These are phyloP conservation scores for Pseudoatta argentina DNA, from an alignment of 1,140 invertebrate genomes.

Conservation along the genomic window DNA sequence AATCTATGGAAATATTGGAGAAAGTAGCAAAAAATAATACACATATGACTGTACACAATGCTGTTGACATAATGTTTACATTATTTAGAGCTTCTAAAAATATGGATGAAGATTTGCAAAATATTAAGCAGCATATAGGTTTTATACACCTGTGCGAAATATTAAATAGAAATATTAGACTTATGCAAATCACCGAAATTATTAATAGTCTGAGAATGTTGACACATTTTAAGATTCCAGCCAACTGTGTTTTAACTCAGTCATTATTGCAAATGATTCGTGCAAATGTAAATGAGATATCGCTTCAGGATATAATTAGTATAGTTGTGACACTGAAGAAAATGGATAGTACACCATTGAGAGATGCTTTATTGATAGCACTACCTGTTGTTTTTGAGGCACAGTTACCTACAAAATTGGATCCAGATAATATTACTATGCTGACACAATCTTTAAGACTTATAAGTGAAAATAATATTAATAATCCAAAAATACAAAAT, in stretches of 20 bases:
- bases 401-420: slow-evolving; percentile 80
- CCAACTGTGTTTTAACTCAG: slow-evolving; percentile 87
- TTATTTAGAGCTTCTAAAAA: slow-evolving; percentile 5
- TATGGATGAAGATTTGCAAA: neutral
- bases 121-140: slow-evolving; percentile 60
- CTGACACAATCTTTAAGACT: slow-evolving; percentile 50
- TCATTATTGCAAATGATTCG: slow-evolving; percentile 88
- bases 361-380: slow-evolving; percentile 88
- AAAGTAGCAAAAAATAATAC: neutral
- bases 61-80: neutral
- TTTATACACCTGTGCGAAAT: slow-evolving; percentile 85
- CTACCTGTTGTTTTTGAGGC: slow-evolving; percentile 89
- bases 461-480: slow-evolving; percentile 6
- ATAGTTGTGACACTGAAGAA: slow-evolving; percentile 87
- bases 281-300: slow-evolving; percentile 71
- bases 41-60: slow-evolving; percentile 19
- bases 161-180: slow-evolving; percentile 86
- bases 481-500: slow-evolving; percentile 21
- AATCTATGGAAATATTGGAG: neutral
- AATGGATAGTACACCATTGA: slow-evolving; percentile 85
- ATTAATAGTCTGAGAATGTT: slow-evolving; percentile 88
- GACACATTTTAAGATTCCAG: slow-evolving; percentile 86
- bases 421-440: slow-evolving; percentile 21
- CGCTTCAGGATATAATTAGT: slow-evolving; percentile 86
- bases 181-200: slow-evolving; percentile 86